Conservation (phyloP, 2,113 vertebrate genomes). For the Gymnarchus niloticus region DNA sequence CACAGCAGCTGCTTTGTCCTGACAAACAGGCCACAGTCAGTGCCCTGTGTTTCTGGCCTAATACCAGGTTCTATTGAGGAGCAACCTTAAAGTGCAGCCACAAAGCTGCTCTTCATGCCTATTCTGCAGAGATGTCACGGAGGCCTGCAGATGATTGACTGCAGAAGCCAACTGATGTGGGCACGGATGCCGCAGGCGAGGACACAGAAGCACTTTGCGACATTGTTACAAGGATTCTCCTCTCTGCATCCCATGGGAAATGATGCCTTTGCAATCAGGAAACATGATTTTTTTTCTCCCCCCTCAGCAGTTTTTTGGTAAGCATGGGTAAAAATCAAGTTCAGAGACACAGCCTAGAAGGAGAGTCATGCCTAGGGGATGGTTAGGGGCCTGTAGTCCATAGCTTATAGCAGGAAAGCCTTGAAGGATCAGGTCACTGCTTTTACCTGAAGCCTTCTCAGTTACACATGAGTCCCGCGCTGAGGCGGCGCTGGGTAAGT, state of each 20-base stretch:
- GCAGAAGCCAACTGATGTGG: neutral
- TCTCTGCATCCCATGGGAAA: neutral
- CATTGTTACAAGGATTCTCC: neutral
- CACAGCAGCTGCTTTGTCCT: neutral
- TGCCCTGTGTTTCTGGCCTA: neutral
- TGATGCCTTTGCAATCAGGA: too few relatives aligned
- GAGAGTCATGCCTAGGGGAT: too few relatives aligned
- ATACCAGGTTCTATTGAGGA: constrained; percentile 20
- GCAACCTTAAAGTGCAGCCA: neutral
- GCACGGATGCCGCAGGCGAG: neutral
- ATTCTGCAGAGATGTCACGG: neutral
- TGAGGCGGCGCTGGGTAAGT: constrained; percentile 22
- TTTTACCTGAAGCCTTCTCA: constrained; percentile 23
- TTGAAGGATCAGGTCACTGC: constrained; percentile 9
- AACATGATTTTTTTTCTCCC: too few relatives aligned
- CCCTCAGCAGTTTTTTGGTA: neutral
- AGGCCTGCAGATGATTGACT: neutral
- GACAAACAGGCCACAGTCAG: neutral
- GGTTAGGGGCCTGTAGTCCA: neutral
- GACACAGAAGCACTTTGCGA: neutral
- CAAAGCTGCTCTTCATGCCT: neutral
- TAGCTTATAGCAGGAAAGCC: neutral
- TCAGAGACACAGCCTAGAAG: neutral
- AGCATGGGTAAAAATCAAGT: neutral
- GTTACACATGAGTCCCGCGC: constrained; percentile 30